Percentiles rank a stretch among this genome's conserved stretches.
phyloP scores from a whole-genome alignment of 37 sponge, comb jelly and placozoan genomes.

The Agelas oroides region DNA sequence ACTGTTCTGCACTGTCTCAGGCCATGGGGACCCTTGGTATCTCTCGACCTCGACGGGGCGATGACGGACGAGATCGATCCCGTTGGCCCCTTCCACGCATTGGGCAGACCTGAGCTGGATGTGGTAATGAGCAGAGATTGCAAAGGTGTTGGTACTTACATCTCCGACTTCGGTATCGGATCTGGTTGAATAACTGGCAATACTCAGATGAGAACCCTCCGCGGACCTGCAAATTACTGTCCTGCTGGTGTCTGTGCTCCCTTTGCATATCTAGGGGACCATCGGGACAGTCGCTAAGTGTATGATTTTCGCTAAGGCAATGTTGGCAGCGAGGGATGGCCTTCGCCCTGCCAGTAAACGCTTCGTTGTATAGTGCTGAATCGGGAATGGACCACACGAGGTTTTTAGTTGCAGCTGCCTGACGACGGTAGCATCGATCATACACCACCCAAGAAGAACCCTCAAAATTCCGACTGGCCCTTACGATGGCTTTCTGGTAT shows the following conservation, averaged over 20 bases:
- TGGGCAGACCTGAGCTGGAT: neutral
- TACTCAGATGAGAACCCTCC: neutral
- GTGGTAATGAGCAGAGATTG: neutral
- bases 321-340: neutral
- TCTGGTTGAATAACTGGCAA: neutral
- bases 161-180: neutral
- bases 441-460: neutral
- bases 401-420: neutral
- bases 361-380: too few species aligned
- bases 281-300: neutral
- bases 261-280: neutral
- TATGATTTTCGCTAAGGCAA: constrained; percentile 1
- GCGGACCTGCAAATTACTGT: neutral
- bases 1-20: too few species aligned
- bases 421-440: neutral
- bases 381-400: constrained; percentile 8
- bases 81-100: too few species aligned
- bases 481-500: neutral
- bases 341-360: constrained; percentile 11
- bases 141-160: neutral
- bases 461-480: neutral
- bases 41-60: too few species aligned
- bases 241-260: neutral
- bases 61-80: too few species aligned
- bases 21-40: too few species aligned